Base-by-base conservation (phyloP, 2,888 invertebrate species). In the Eugnorisma glareosa region DNA sequence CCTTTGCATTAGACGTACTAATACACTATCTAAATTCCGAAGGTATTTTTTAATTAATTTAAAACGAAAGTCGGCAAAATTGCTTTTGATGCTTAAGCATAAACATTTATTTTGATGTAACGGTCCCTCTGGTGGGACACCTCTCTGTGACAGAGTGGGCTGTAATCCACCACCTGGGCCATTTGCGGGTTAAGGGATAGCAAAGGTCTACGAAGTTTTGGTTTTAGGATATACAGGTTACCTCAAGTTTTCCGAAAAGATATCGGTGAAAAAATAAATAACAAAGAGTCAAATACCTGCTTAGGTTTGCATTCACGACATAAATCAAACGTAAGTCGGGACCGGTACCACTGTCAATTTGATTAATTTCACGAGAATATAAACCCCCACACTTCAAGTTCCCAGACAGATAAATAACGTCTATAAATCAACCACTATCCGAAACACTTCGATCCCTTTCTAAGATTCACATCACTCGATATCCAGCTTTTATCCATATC, bases 381-480 rank as follows among this genome's bases (percentile, higher is more conserved):
- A 43, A 48, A 21, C 15, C 15, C 2, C 21, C 24, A 15, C 5
- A 75, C 1, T 8, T 18, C 13, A n/a, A 37, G 28, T 48, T 72
- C 15, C 15, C 54, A 48, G 45, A 24, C 13, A 35, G 1, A 64
- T 40, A 64, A 72, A 57, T 72, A 35, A 35, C 13, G 6, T 28
- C 3, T 6, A 66, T 59, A 57, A 66, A 73, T 57, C 57, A 78
- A 66, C 35, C 35, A 51, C 24, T 31, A 43, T 37, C 4, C 24
- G 28, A 37, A 45, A 28, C 24, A 57, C 13, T 24, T 59, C 40
- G 48, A 48, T 66, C 48, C 73, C 48, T 35, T 48, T 24, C 57
- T 28, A 35, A 73, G 57, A 48, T 57, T 28, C 15, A 13, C 35
- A 79, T 79, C 35, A 73, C 10, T 79, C 64, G 72, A 54, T n/a